phyloP scores from a whole-genome alignment of 23 tunicate species.

The Trididemnum miniatum region DNA sequence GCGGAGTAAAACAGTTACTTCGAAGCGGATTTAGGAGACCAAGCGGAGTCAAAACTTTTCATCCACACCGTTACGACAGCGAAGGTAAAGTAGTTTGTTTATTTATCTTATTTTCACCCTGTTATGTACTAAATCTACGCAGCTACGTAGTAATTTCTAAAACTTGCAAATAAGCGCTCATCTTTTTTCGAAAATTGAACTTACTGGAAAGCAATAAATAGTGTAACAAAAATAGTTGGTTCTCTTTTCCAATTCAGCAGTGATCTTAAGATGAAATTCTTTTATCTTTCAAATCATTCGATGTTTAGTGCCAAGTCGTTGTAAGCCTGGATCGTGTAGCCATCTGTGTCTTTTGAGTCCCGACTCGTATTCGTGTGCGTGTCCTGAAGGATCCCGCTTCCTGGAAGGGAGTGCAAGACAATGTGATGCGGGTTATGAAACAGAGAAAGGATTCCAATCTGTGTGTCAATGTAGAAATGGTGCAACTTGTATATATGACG shows the following conservation, averaged over 20 bases:
- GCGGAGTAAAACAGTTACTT: constrained; percentile 44
- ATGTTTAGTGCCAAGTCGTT: constrained; percentile 53
- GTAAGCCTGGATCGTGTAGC: constrained; percentile 64
- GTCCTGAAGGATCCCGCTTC: constrained; percentile 82
- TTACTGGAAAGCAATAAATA: too few relatives aligned
- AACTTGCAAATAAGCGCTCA: too few relatives aligned
- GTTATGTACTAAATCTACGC: too few relatives aligned
- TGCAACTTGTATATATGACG: constrained; percentile 57
- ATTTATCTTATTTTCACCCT: too few relatives aligned
- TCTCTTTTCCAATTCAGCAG: too few relatives aligned
- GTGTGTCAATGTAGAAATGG: constrained; percentile 88
- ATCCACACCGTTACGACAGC: constrained; percentile 49
- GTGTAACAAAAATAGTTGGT: too few relatives aligned
- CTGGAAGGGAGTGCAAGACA: constrained; percentile 43
- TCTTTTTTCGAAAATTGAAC: too few relatives aligned
- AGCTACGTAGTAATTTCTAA: too few relatives aligned
- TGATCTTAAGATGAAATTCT: too few relatives aligned
- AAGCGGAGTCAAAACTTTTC: constrained; percentile 54
- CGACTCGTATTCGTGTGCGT: constrained; percentile 68
- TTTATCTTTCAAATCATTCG: too few relatives aligned
- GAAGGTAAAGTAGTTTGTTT: constrained; percentile 11
- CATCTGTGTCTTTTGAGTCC: constrained; percentile 80
- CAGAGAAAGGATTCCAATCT: constrained; percentile 28
- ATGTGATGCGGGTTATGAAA: constrained; percentile 59
- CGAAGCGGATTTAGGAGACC: constrained; percentile 53